phyloP scores from a whole-genome alignment of 53 echinoderm and acorn worm species.

The Henricia sp. region DNA sequence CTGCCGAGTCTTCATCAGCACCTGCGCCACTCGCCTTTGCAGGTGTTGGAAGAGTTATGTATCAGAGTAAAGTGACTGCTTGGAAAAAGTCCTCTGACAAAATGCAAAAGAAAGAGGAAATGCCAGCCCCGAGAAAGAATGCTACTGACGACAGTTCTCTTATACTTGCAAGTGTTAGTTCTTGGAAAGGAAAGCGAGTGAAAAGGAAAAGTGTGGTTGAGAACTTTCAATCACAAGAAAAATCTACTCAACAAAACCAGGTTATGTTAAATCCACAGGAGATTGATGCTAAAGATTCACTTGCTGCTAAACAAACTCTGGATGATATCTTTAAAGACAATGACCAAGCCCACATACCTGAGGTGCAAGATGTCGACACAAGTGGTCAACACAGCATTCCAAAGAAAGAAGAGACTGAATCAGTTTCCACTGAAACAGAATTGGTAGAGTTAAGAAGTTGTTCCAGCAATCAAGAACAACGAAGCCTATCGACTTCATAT shows the following conservation, averaged over 20 bases:
- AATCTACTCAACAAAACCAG: neutral
- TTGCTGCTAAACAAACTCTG: neutral
- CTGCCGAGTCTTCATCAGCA: neutral
- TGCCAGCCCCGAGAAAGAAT: conserved; percentile 13
- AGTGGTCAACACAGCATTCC: no score
- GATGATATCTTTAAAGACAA: no score
- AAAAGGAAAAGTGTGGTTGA: conserved; percentile 48
- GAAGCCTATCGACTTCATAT: neutral
- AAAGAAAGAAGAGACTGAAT: no score
- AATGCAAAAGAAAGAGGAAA: conserved; percentile 2
- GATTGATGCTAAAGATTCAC: neutral
- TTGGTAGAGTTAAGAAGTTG: no score
- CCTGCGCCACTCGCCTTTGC: conserved; percentile 30
- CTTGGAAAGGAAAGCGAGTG: conserved; percentile 67
- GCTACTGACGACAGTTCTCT: conserved; percentile 9
- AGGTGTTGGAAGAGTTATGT: conserved; percentile 41
- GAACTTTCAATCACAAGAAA: neutral
- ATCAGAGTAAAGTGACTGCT: conserved; percentile 41
- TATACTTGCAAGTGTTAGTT: conserved; percentile 35
- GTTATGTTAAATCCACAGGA: neutral
- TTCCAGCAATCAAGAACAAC: neutral
- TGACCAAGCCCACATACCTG: no score
- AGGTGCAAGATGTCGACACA: neutral
- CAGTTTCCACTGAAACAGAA: no score
- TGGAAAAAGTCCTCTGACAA: conserved; percentile 50